Conservation (phyloP, 2,797 vertebrate species). For the Emydoidea blandingii region DNA sequence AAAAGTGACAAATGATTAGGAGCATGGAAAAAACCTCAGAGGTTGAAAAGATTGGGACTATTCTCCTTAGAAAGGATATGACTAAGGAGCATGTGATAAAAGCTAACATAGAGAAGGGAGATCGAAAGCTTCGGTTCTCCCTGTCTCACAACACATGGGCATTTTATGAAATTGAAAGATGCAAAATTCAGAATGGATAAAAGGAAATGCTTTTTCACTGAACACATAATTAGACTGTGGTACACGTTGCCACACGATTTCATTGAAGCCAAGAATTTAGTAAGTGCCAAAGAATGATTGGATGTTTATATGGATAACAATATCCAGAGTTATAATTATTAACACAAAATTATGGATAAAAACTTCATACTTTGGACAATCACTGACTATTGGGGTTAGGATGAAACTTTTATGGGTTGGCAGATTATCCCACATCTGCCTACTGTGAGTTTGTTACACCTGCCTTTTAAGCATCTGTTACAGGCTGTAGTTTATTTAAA, state of each 20-base stretch:
- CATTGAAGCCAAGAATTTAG: too few relatives aligned
- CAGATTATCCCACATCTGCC: not conserved
- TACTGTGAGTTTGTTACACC: not conserved
- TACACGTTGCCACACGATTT: too few relatives aligned
- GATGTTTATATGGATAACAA: not conserved
- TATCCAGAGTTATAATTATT: not conserved
- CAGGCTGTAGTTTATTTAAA: not conserved
- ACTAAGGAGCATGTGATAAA: not conserved
- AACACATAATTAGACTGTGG: not conserved
- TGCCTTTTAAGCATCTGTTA: not conserved
- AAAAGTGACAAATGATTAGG: too few relatives aligned
- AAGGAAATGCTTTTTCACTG: not conserved
- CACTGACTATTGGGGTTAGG: not conserved
- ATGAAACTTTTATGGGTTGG: not conserved
- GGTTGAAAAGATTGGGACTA: too few relatives aligned
- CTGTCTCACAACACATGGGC: not conserved
- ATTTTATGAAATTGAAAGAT: not conserved
- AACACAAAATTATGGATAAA: not conserved
- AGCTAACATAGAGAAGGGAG: not conserved
- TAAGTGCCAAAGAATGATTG: too few relatives aligned
- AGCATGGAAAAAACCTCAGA: too few relatives aligned
- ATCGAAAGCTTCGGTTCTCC: not conserved
- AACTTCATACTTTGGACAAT: not conserved
- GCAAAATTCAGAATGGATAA: not conserved
- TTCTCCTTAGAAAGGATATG: not conserved